Base-by-base conservation (phyloP, 2,797 vertebrate genomes). In the Schizopygopsis malacanthus region DNA sequence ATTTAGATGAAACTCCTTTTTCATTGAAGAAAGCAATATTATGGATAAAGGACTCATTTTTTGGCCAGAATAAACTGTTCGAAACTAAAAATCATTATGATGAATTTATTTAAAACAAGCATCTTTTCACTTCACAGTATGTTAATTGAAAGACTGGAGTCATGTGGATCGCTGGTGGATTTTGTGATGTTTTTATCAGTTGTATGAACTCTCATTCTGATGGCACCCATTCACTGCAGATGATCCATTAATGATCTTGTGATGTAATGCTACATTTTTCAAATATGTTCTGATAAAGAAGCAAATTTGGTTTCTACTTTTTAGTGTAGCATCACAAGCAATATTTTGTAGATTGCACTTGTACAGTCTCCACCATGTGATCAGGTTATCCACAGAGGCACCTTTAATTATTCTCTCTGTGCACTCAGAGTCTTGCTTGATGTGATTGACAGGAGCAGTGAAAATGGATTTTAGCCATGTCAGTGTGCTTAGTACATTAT, bases 401-500 rank as follows among this genome's bases (percentile, higher is more conserved):
- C 70, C 28, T 10, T 85, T 82, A 78, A 50, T 22, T 69, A 87
- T 82, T 87, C 63, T 79, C 33, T 79, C 50, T 72, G 25, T 77
- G 72, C 25, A 77, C 56, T 65, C 69, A 59, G 50, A 59, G 50
- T 41, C 80, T 67, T 18, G 70, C n/a, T 70, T 72, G 56, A 43
- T 28, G 52, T 91, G 91, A 92, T 79, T 89, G 93, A 89, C 91
- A 90, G 89, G 85, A 85, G 63, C 65, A 81, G 79, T 7, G 47
- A 90, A 89, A 90, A 90, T 47, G 4, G 61, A 91, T 86, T 90
- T 75, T 89, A 85, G 67, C 78, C 72, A 82, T 81, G 87, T 90
- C 70, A 71, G 82, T 69, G 86, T 76, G 54, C 71, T 33, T 56
- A 84, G 79, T 50, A 76, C 22, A 37, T 91, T 84, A 79, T 89